These are phyloP conservation scores for Temnothorax curvispinosus DNA, from an alignment of 1,140 invertebrate species.

Conservation along the genomic window DNA sequence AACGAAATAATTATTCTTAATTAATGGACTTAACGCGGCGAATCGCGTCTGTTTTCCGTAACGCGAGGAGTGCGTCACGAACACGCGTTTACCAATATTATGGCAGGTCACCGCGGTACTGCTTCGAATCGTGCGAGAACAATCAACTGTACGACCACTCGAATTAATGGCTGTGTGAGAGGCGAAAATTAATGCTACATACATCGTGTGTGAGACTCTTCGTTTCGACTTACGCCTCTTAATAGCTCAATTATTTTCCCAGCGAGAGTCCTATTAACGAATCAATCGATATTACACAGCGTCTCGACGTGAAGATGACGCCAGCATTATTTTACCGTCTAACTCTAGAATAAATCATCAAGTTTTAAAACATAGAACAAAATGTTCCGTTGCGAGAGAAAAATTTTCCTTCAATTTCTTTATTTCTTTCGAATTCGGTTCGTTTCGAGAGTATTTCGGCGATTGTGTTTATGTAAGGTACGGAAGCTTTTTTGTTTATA, in stretches of 20 bases:
- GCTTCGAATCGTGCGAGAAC: conserved; percentile 21
- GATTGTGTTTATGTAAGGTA: conserved; percentile 2
- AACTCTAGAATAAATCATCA: not conserved
- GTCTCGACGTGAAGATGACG: not conserved
- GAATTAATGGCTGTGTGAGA: conserved; percentile 20
- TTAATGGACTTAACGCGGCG: not conserved
- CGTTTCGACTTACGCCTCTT: not conserved
- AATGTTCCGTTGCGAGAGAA: not conserved
- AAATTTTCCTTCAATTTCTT: conserved; percentile 31
- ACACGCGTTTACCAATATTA: conserved; percentile 50
- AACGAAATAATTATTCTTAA: not conserved
- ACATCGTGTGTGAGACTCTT: not conserved
- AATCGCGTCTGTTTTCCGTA: conserved; percentile 12
- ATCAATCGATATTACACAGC: not conserved
- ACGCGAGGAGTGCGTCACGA: not conserved
- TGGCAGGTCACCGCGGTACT: not conserved
- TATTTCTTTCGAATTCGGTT: not conserved
- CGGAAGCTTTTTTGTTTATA: conserved; percentile 4
- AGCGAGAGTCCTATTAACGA: not conserved
- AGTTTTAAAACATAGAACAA: not conserved
- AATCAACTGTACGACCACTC: conserved; percentile 5
- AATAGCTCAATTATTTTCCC: not conserved
- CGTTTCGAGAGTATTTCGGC: not conserved
- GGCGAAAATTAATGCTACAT: conserved; percentile 8
- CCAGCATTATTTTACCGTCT: not conserved